Conservation (phyloP, 2,888 invertebrate species). For the Autographa pulchrina region DNA sequence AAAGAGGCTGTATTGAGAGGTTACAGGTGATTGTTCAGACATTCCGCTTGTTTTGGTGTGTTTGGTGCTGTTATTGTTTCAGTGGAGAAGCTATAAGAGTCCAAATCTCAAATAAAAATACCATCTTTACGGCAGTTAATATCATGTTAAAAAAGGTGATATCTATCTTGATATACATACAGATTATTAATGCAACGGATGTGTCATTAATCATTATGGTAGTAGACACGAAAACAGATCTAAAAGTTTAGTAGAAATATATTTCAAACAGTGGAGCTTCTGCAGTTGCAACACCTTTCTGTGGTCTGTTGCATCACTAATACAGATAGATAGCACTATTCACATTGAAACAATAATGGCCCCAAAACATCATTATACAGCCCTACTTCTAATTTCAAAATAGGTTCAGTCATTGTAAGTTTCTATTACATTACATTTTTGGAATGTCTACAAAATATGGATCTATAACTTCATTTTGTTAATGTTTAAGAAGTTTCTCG, state of each 20-base stretch:
- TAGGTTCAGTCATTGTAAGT: slow-evolving; percentile 17
- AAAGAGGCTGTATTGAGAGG: slow-evolving; percentile 92
- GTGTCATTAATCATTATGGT: too few species aligned
- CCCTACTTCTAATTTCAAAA: slow-evolving; percentile 7
- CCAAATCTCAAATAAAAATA: too few species aligned
- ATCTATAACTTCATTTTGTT: not conserved
- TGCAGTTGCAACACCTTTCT: too few species aligned
- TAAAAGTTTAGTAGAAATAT: too few species aligned
- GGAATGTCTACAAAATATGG: slow-evolving; percentile 40
- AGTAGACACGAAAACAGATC: too few species aligned
- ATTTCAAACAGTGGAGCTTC: too few species aligned
- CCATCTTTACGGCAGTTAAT: too few species aligned
- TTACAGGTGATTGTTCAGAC: slow-evolving; percentile 31
- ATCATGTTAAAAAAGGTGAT: too few species aligned
- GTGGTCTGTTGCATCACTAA: too few species aligned
- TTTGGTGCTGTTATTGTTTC: not conserved
- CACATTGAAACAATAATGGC: not conserved
- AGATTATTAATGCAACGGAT: too few species aligned
- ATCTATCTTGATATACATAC: too few species aligned
- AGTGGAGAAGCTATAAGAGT: not conserved
- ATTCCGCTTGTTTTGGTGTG: slow-evolving; percentile 48
- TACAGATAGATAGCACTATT: not conserved
- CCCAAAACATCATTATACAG: not conserved
- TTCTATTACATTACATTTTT: not conserved
- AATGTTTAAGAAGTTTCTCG: not conserved